phyloP scores from a whole-genome alignment of 2,113 vertebrate genomes.

The Oryzias woworae region DNA sequence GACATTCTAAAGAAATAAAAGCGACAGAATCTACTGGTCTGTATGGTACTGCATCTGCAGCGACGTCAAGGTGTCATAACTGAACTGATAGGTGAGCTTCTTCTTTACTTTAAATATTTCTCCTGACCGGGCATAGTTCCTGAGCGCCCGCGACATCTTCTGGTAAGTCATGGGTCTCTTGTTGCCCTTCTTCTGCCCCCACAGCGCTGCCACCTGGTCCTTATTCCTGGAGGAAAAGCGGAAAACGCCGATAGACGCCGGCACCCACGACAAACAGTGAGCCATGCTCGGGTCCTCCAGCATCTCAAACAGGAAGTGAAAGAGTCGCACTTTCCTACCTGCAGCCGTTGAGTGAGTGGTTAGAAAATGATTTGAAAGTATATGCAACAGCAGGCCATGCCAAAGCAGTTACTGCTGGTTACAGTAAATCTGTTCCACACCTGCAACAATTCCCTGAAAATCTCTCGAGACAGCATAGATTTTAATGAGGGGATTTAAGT shows the following conservation, averaged over 20 bases:
- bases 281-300: slow-evolving; percentile 79
- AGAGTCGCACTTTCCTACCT: slow-evolving; percentile 78
- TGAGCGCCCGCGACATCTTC: slow-evolving; percentile 82
- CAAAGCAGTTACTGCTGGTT: slow-evolving; percentile 32
- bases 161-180: slow-evolving; percentile 82
- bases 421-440: slow-evolving; percentile 56
- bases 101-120: slow-evolving; percentile 82
- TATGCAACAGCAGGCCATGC: slow-evolving; percentile 6
- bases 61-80: slow-evolving; percentile 58
- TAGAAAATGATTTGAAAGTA: too few species aligned
- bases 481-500: slow-evolving; percentile 4
- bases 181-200: slow-evolving; percentile 81
- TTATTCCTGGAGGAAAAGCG: slow-evolving; percentile 80
- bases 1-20: background rate
- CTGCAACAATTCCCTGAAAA: slow-evolving; percentile 55
- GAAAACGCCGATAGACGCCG: slow-evolving; percentile 71
- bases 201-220: slow-evolving; percentile 76
- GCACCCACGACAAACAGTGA: slow-evolving; percentile 79
- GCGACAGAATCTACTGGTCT: slow-evolving; percentile 14
- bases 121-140: slow-evolving; percentile 79
- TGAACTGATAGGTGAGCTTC: slow-evolving; percentile 81
- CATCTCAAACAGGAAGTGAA: slow-evolving; percentile 82
- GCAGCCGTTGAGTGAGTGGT: slow-evolving; percentile 22
- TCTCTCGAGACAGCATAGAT: slow-evolving; percentile 21
- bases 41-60: slow-evolving; percentile 42